Evolutionary conservation across 2,113 vertebrate genomes (phyloP).

Genomic region (Electrona antarctica): DNA sequence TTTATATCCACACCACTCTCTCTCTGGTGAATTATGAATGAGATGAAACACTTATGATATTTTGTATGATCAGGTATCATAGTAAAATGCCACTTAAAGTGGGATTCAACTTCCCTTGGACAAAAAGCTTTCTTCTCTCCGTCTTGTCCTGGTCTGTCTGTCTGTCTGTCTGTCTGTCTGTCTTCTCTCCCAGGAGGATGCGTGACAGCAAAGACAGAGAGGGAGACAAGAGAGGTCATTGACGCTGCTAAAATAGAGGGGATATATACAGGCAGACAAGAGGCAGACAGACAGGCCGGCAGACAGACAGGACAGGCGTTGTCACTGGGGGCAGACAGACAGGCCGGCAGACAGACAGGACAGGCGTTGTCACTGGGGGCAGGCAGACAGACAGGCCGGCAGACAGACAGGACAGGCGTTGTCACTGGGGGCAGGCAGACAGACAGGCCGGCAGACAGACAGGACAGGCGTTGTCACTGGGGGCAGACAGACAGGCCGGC

Average conservation of each 20-base stretch:
- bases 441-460: constrained; percentile 19
- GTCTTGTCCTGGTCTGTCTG: background rate
- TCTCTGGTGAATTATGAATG: constrained; percentile 75
- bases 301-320: constrained; percentile 10
- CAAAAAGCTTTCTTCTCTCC: constrained; percentile 4
- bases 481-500: constrained; percentile 54
- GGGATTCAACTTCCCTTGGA: constrained; percentile 53
- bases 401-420: no score
- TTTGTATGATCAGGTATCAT: constrained; percentile 73
- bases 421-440: no score
- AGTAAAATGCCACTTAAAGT: constrained; percentile 73
- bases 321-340: constrained; percentile 54
- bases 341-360: no score
- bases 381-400: no score
- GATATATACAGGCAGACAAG: constrained; percentile 26
- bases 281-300: constrained; percentile 53
- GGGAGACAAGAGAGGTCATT: constrained; percentile 22
- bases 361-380: constrained; percentile 52
- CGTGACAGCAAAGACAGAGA: constrained; percentile 11
- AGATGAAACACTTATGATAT: constrained; percentile 67
- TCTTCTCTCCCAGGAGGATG: constrained; percentile 23
- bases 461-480: no score
- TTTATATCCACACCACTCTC: constrained; percentile 31
- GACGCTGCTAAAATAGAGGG: constrained; percentile 45
- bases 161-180: background rate